Conservation (phyloP, 1,140 invertebrate genomes). For the Temnothorax curvispinosus region DNA sequence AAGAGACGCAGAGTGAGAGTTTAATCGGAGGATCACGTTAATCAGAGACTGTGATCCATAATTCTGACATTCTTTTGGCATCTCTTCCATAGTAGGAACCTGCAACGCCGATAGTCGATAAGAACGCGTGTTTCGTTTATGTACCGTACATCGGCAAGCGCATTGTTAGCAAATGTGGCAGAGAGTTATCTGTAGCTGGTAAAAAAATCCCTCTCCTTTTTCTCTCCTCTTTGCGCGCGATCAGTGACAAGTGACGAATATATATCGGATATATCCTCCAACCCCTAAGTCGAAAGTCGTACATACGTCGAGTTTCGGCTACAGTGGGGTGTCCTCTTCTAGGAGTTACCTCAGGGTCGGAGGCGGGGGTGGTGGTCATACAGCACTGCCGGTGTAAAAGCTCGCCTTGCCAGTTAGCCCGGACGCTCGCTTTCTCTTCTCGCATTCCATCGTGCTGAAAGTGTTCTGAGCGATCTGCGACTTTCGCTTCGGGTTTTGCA, state of each 20-base stretch:
- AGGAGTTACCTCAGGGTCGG: slow-evolving; percentile 82
- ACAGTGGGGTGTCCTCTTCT: slow-evolving; percentile 81
- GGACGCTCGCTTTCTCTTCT: slow-evolving; percentile 79
- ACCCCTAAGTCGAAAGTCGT: slow-evolving; percentile 19
- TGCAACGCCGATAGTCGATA: background rate
- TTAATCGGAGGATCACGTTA: too few species aligned
- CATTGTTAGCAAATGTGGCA: background rate
- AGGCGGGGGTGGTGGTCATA: slow-evolving; percentile 84
- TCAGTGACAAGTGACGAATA: background rate
- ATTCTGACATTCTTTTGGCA: background rate
- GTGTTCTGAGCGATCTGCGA: slow-evolving; percentile 84
- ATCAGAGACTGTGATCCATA: background rate
- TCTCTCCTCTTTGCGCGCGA: background rate
- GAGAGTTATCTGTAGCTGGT: slow-evolving; percentile 30
- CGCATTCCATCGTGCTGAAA: slow-evolving; percentile 85
- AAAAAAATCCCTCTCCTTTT: background rate
- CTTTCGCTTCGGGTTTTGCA: slow-evolving; percentile 84
- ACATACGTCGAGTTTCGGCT: slow-evolving; percentile 26
- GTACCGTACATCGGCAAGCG: background rate
- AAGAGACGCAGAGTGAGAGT: too few species aligned
- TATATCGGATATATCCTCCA: slow-evolving; percentile 27
- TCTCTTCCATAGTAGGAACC: background rate
- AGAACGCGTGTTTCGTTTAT: background rate
- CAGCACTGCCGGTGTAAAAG: slow-evolving; percentile 83
- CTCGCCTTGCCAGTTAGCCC: slow-evolving; percentile 78